Evolutionary conservation across 1,140 invertebrate species (phyloP).

Genomic region (Leptinotarsa texana): DNA sequence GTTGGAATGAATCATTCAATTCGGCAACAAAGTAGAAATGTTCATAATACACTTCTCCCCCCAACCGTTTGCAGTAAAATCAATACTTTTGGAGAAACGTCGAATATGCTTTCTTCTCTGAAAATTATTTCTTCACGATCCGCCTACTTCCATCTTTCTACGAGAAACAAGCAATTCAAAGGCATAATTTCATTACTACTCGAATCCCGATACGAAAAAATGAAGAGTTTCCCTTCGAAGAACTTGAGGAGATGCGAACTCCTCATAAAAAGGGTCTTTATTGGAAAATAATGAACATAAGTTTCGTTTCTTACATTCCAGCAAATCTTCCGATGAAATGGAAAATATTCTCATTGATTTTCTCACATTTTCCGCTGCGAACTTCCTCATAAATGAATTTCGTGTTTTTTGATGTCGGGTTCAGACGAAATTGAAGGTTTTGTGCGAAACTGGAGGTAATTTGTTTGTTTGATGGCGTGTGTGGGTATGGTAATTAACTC

Average conservation of each 20-base stretch:
- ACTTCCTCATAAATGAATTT: constrained; percentile 3
- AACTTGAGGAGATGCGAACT: not conserved
- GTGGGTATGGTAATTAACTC: constrained; percentile 11
- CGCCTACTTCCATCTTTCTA: too few relatives aligned
- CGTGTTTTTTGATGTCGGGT: not conserved
- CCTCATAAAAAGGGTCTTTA: not conserved
- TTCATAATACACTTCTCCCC: too few relatives aligned
- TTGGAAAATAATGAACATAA: constrained; percentile 1
- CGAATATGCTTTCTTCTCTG: too few relatives aligned
- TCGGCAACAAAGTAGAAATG: too few relatives aligned
- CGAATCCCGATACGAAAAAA: not conserved
- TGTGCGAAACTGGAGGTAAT: constrained; percentile 14
- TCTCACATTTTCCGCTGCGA: not conserved
- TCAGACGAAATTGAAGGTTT: constrained; percentile 17
- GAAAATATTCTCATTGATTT: not conserved
- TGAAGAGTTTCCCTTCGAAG: not conserved
- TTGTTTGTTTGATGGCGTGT: constrained; percentile 16
- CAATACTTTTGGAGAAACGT: too few relatives aligned
- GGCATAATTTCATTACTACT: not conserved
- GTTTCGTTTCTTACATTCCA: constrained; percentile 3
- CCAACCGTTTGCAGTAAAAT: too few relatives aligned
- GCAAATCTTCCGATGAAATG: not conserved
- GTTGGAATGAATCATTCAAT: too few relatives aligned
- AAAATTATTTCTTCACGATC: too few relatives aligned
- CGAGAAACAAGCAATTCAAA: constrained; percentile 4